These are phyloP conservation scores for Pseudoatta argentina DNA, from an alignment of 1,140 invertebrate species.

Conservation along the genomic window DNA sequence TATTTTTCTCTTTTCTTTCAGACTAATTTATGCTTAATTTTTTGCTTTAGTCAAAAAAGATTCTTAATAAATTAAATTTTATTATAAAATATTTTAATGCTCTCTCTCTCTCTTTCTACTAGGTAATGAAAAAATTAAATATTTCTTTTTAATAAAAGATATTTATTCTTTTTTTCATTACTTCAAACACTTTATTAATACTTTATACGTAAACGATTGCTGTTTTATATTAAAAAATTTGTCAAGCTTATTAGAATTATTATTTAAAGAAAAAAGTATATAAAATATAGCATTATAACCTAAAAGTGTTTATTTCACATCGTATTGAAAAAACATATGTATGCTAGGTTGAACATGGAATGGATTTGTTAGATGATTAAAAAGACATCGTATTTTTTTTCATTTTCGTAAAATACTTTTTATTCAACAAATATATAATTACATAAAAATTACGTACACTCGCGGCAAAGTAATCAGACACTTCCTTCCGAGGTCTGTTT, in stretches of 20 bases:
- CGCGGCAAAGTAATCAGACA: neutral
- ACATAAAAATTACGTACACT: neutral
- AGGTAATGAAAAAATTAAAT: neutral
- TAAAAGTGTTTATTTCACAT: neutral
- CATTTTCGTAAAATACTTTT: neutral
- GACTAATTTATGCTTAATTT: neutral
- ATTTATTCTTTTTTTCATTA: neutral
- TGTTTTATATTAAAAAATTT: neutral
- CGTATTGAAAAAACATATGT: neutral
- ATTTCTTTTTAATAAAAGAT: neutral
- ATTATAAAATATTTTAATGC: neutral
- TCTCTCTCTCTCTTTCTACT: neutral
- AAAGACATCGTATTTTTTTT: neutral
- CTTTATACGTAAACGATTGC: neutral
- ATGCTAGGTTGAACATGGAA: neutral
- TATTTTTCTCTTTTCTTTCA: neutral
- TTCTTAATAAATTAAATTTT: neutral
- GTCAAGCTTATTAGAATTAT: neutral
- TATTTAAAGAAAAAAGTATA: neutral
- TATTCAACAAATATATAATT: neutral
- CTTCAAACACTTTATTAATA: neutral
- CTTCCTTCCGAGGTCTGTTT: too few species aligned
- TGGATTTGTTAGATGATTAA: neutral
- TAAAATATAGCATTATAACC: neutral
- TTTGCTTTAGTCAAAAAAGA: neutral